These are phyloP conservation scores for Caenorhabditis angaria DNA, from an alignment of 2,888 invertebrate genomes.

Conservation along the genomic window DNA sequence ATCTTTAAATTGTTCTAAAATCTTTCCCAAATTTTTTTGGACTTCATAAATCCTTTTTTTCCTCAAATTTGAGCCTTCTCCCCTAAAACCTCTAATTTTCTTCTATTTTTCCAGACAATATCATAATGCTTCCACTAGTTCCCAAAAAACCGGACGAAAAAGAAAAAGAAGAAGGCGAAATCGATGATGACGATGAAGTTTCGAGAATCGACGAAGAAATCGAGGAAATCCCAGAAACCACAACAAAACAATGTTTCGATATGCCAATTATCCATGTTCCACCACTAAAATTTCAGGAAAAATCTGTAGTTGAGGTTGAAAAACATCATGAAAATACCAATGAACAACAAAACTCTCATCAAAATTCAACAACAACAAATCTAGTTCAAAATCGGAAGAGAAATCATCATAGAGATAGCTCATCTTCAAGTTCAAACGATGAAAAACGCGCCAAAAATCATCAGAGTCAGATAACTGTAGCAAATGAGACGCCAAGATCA, in stretches of 20 bases:
- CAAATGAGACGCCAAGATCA: conserved; percentile 18
- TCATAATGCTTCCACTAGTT: background rate
- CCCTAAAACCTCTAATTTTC: background rate
- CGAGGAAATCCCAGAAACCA: background rate
- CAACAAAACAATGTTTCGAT: conserved; percentile 2
- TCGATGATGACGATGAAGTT: conserved; percentile 10
- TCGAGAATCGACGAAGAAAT: background rate
- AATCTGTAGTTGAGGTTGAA: background rate
- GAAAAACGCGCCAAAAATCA: background rate
- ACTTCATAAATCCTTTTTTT: background rate
- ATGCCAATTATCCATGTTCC: background rate
- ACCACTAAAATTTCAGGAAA: background rate
- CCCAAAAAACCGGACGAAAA: background rate
- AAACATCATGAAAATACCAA: no score
- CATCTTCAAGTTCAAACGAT: conserved; percentile 4
- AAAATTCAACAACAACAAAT: conserved; percentile 6
- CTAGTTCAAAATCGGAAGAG: conserved; percentile 17
- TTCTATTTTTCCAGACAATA: background rate
- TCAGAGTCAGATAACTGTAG: background rate
- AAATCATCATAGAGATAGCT: conserved; percentile 19
- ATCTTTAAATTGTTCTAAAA: no score
- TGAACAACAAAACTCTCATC: no score
- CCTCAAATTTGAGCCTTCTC: background rate
- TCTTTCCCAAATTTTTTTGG: no score
- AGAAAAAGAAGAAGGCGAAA: conserved; percentile 12